Conservation (phyloP, 2,888 invertebrate genomes). For the Nasonia oneida region DNA sequence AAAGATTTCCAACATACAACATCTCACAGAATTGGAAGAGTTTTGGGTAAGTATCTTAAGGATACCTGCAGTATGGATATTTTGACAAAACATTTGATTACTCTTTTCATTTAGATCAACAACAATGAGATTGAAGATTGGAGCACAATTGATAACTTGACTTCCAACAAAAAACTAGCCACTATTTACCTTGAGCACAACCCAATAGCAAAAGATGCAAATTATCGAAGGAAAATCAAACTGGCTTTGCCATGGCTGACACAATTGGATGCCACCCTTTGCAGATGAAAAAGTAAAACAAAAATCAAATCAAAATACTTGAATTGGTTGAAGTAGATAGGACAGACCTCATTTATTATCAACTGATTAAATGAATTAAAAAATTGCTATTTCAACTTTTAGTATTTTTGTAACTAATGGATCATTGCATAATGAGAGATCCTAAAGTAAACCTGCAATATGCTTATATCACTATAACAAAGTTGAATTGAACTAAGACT, state of each 20-base stretch:
- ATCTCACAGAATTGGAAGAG: slow-evolving; percentile 91
- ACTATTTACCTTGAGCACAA: slow-evolving; percentile 98
- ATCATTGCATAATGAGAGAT: slow-evolving; percentile 2
- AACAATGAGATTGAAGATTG: slow-evolving; percentile 93
- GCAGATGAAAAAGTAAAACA: slow-evolving; percentile 81
- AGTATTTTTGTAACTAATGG: slow-evolving; percentile 60
- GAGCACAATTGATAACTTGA: slow-evolving; percentile 89
- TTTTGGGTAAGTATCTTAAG: slow-evolving; percentile 89
- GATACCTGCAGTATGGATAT: slow-evolving; percentile 38
- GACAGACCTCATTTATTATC: slow-evolving; percentile 17
- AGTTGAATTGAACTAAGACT: slow-evolving; percentile 44
- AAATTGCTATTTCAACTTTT: slow-evolving; percentile 51
- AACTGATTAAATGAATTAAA: slow-evolving; percentile 26
- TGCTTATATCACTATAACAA: background rate
- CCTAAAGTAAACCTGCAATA: slow-evolving; percentile 30
- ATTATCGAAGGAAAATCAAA: slow-evolving; percentile 95
- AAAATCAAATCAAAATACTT: slow-evolving; percentile 35
- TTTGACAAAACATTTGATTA: slow-evolving; percentile 14
- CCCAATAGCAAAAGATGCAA: slow-evolving; percentile 90
- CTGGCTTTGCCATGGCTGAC: slow-evolving; percentile 90
- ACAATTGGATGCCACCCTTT: slow-evolving; percentile 97
- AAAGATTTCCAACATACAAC: slow-evolving; percentile 87
- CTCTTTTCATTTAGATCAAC: slow-evolving; percentile 86
- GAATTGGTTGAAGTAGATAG: slow-evolving; percentile 20
- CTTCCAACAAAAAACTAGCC: slow-evolving; percentile 83